Evolutionary conservation across 2,888 invertebrate genomes (phyloP), one percentile per base, ranked within the genome.

Genomic region (Desoria tigrina): DNA sequence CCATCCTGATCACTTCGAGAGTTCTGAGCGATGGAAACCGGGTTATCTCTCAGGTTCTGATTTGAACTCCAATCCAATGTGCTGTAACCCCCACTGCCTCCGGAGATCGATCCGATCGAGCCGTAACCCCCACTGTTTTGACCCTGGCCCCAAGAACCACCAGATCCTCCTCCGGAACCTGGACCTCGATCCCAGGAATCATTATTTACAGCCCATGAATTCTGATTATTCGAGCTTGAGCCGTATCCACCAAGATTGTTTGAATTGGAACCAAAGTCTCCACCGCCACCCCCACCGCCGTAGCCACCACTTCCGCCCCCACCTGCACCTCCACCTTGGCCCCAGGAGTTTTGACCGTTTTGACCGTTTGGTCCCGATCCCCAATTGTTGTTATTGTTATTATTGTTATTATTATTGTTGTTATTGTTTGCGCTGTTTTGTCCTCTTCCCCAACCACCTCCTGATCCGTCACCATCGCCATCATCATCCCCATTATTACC

Each of bases 291-390:
- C n/a, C n/a, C n/a, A n/a, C n/a, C n/a, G n/a, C n/a, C n/a, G n/a
- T 42, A 32, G 4, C 62, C 62, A 2, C 24, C 42, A 45, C 23
- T 23, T n/a, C 55, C 54, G 6, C 45, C 61, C 55, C 26, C 37
- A 18, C n/a, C n/a, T 45, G 45, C 32, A 21, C 16, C n/a, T n/a
- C n/a, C 21, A 45, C 16, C 16, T n/a, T 45, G 45, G 6, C 45
- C 21, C 45, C 45, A 45, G 16, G 45, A 45, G 16, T 16, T 45
- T 45, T 45, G 45, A 9, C 21, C 21, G 7, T 6, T 4, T 11
- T 32, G 32, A 32, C 32, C 32, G 11, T 32, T 32, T 11, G 32
- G 37, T 18, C 51, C 42, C 14, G 23, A 18, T 16, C 45, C 45
- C 4, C 16, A 9, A 23, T 27, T 53, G 27, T 53, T 26, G 23